Evolutionary conservation across 2,113 vertebrate genomes (phyloP).

Genomic region (Lycocorax pyrrhopterus): DNA sequence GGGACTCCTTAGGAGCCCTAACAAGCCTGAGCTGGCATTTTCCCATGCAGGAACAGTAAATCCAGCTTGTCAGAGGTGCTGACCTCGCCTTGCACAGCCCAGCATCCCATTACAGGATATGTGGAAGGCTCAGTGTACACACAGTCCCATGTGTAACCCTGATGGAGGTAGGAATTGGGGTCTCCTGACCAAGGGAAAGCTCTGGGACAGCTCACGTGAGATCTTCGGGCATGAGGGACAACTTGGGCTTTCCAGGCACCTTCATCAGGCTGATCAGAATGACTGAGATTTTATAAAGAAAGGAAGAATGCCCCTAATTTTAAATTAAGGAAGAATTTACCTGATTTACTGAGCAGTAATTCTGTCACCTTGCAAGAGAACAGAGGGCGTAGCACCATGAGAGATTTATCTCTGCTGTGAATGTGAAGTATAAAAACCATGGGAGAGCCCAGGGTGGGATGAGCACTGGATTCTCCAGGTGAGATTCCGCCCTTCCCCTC

Average conservation of each 20-base stretch:
- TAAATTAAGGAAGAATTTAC: neutral
- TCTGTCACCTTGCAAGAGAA: neutral
- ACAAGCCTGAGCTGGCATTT: neutral
- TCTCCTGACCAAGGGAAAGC: neutral
- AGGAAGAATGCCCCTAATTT: neutral
- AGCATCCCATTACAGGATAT: rapidly evolving
- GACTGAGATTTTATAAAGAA: neutral
- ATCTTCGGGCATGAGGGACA: neutral
- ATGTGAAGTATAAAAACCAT: neutral
- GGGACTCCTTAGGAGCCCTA: neutral
- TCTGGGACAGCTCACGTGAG: neutral
- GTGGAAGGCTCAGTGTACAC: neutral
- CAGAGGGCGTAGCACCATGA: neutral
- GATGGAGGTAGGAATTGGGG: neutral
- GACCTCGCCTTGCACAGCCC: neutral
- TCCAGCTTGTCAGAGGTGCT: neutral
- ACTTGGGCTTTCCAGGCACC: neutral
- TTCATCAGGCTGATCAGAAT: neutral
- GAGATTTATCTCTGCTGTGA: too few relatives aligned
- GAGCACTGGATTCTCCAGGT: neutral
- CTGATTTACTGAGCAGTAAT: neutral
- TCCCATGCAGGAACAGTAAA: neutral
- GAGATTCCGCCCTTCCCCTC: neutral
- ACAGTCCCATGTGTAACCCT: neutral
- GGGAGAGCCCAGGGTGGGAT: neutral